These are phyloP conservation scores for Acanthis flammea DNA, from an alignment of 2,797 vertebrate species.

Conservation along the genomic window DNA sequence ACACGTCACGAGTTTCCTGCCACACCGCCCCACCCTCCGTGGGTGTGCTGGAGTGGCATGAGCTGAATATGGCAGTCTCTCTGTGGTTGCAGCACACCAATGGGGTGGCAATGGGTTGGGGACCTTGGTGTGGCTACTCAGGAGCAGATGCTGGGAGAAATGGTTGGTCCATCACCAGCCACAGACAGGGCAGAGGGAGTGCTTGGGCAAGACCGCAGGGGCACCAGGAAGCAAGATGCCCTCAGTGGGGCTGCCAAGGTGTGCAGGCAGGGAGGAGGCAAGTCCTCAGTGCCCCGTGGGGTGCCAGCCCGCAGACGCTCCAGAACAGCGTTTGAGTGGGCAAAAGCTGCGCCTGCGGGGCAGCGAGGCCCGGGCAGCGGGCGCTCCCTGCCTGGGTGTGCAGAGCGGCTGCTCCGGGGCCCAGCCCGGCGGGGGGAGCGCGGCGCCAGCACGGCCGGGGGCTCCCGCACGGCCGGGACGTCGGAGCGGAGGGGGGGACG, in stretches of 20 bases:
- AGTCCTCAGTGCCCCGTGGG: accelerated
- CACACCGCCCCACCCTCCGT: neutral
- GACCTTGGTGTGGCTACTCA: neutral
- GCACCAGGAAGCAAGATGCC: neutral
- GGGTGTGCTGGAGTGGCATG: neutral
- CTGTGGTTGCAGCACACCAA: accelerated
- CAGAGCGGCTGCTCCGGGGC: neutral
- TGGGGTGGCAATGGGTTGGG: accelerated
- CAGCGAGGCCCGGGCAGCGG: neutral
- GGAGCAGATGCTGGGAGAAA: neutral
- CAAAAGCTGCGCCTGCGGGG: neutral
- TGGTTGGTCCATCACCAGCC: neutral
- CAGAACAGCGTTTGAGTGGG: accelerated
- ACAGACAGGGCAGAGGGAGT: neutral
- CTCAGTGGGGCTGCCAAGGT: neutral
- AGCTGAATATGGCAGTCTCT: neutral
- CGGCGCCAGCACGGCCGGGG: neutral
- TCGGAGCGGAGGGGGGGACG: neutral
- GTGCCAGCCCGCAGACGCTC: neutral
- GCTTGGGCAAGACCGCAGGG: neutral
- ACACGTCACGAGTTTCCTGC: neutral
- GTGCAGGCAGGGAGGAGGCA: too few relatives aligned
- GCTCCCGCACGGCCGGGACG: neutral
- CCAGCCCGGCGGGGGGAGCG: neutral
- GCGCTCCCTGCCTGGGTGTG: neutral